Evolutionary conservation across 2,888 invertebrate species (phyloP).

Genomic region (Rapana venosa): DNA sequence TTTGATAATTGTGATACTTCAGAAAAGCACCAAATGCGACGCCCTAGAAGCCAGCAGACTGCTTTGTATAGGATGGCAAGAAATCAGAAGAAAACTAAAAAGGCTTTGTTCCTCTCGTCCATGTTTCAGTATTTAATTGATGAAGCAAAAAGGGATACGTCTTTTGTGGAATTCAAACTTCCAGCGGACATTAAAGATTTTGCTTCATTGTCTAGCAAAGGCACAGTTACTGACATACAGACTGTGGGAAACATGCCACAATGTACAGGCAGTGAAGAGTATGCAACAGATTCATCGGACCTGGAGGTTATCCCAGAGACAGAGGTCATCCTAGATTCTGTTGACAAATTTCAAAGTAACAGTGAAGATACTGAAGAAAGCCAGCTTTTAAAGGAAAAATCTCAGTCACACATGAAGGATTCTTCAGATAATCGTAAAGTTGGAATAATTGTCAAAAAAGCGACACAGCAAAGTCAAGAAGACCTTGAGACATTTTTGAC

Average conservation of each 20-base stretch:
- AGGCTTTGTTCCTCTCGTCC: conserved; percentile 60
- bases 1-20: neutral
- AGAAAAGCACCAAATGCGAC: neutral
- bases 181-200: conserved; percentile 47
- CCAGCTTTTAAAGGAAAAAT: neutral
- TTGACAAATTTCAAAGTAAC: neutral
- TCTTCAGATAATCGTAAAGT: too few relatives aligned
- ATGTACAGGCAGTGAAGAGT: neutral
- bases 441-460: too few relatives aligned
- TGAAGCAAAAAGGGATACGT: conserved; percentile 59
- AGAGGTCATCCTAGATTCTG: conserved; percentile 2
- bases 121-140: conserved; percentile 68
- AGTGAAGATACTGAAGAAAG: neutral
- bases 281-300: neutral
- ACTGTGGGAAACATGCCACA: neutral
- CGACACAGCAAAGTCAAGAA: neutral
- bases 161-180: conserved; percentile 56
- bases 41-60: neutral
- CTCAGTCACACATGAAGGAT: neutral
- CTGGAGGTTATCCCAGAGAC: conserved; percentile 36
- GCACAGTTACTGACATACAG: neutral
- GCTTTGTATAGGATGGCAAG: conserved; percentile 30
- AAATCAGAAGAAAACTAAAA: conserved; percentile 45
- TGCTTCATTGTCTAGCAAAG: neutral
- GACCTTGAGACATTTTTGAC: neutral